Conservation (phyloP, 2,888 invertebrate genomes). For the Liodrosophila aerea region DNA sequence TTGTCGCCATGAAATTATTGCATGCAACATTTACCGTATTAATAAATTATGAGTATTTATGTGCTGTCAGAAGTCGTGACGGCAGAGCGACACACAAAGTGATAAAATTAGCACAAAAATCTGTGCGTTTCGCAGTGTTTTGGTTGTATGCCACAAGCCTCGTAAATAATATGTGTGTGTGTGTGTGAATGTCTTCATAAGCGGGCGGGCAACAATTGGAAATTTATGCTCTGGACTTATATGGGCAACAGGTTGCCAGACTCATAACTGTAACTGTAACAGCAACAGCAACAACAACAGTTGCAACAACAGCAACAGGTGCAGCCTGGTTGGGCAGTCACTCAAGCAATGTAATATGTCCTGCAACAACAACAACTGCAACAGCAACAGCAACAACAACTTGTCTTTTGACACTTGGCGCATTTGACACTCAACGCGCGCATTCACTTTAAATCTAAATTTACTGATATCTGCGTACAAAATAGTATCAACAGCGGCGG, state of each 20-base stretch:
- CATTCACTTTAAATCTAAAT: conserved; percentile 79
- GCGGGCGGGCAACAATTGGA: conserved; percentile 75
- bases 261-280: conserved; percentile 66
- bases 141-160: conserved; percentile 44
- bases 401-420: conserved; percentile 77
- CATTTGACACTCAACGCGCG: conserved; percentile 79
- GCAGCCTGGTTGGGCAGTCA: conserved; percentile 48
- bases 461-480: conserved; percentile 79
- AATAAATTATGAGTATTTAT: conserved; percentile 82
- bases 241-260: conserved; percentile 57
- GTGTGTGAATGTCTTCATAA: conserved; percentile 75
- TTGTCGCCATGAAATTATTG: conserved; percentile 76
- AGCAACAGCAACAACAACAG: conserved; percentile 47
- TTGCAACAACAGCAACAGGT: conserved; percentile 35
- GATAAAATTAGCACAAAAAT: conserved; percentile 83
- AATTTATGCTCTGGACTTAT: conserved; percentile 72
- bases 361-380: conserved; percentile 55
- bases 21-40: conserved; percentile 79
- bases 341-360: conserved; percentile 66
- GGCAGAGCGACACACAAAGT: conserved; percentile 82
- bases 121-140: conserved; percentile 60
- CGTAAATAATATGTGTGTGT: conserved; percentile 59
- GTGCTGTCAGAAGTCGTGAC: conserved; percentile 80
- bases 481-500: conserved; percentile 77
- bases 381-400: conserved; percentile 42